Conservation (phyloP, 2,797 vertebrate species). For the Gambusia yucatana region DNA sequence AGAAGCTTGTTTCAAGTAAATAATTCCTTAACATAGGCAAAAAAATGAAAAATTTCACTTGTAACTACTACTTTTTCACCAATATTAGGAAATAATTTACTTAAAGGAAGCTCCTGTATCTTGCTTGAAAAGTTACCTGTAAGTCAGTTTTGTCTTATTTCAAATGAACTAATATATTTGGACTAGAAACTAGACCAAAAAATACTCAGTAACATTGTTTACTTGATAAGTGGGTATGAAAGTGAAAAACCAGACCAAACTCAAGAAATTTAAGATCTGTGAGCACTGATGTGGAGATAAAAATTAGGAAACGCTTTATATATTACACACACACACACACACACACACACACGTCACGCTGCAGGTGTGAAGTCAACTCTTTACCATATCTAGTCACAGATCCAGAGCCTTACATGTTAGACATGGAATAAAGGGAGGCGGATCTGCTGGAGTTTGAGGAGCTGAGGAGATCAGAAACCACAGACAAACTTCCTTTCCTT, state of each 20-base stretch:
- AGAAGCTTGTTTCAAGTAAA: too few relatives aligned
- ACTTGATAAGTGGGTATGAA: neutral
- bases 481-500: slow-evolving; percentile 88
- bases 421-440: slow-evolving; percentile 86
- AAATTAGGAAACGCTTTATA: neutral
- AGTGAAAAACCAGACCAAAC: neutral
- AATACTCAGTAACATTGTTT: too few relatives aligned
- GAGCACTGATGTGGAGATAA: neutral
- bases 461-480: slow-evolving; percentile 85
- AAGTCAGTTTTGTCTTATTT: too few relatives aligned
- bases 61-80: too few relatives aligned
- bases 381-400: slow-evolving; percentile 67
- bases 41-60: too few relatives aligned
- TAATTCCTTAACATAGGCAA: too few relatives aligned
- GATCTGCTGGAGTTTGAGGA: slow-evolving; percentile 86
- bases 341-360: neutral
- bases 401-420: slow-evolving; percentile 85
- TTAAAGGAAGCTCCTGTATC: too few relatives aligned
- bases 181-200: too few relatives aligned
- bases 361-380: slow-evolving; percentile 7
- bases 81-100: too few relatives aligned
- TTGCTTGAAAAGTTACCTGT: too few relatives aligned
- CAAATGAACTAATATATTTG: too few relatives aligned
- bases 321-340: too few relatives aligned
- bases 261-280: neutral